These are phyloP conservation scores for Vireo griseus DNA, from an alignment of 2,797 vertebrate genomes.

Conservation along the genomic window DNA sequence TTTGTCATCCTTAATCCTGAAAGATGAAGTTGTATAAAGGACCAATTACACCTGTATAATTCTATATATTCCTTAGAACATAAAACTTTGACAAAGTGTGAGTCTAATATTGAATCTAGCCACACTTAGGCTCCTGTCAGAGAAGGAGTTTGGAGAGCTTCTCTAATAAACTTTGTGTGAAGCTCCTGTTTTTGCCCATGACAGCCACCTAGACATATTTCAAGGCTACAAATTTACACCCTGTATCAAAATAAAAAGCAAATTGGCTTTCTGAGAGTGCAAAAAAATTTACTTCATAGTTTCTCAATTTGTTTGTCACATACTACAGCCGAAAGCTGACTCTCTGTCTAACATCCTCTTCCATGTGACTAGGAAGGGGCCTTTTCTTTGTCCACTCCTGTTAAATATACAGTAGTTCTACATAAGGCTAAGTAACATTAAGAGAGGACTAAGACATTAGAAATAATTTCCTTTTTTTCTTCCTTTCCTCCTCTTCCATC, in stretches of 20 bases:
- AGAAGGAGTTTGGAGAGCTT: neutral
- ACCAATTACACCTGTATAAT: neutral
- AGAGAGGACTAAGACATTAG: neutral
- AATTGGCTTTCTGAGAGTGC: neutral
- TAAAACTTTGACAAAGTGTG: neutral
- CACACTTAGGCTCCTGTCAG: neutral
- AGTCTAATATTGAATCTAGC: neutral
- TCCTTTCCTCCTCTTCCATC: neutral
- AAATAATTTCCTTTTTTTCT: neutral
- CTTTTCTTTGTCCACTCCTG: neutral
- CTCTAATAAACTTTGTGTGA: neutral
- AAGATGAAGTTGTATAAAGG: neutral
- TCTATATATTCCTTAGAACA: neutral
- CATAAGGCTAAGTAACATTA: neutral
- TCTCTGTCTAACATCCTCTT: neutral
- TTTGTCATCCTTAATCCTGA: neutral
- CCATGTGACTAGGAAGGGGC: neutral
- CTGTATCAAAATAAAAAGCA: constrained; percentile 31
- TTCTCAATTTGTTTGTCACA: neutral
- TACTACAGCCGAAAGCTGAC: neutral
- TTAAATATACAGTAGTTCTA: neutral
- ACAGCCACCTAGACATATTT: constrained; percentile 40
- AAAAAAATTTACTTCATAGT: neutral
- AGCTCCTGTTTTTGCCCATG: accelerated
- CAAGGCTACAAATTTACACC: constrained; percentile 39